Conservation (phyloP, 2,888 invertebrate species). For the Drosophila rellima region DNA sequence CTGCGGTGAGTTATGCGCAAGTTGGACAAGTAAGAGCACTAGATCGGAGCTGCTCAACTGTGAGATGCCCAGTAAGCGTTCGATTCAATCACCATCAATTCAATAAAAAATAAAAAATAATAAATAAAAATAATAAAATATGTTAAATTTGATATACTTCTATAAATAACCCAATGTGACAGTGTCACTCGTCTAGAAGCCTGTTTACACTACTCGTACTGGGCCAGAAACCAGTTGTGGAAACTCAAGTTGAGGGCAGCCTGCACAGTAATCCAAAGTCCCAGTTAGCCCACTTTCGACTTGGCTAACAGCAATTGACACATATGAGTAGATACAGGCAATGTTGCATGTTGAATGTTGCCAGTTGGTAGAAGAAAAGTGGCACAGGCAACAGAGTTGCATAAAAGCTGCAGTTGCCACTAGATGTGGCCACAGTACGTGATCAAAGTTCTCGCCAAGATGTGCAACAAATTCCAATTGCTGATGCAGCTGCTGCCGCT, state of each 20-base stretch:
- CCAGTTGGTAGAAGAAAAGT: conserved; percentile 25
- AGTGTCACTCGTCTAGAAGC: not conserved
- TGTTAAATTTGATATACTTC: too few species aligned
- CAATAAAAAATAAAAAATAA: too few species aligned
- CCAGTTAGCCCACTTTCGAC: conserved; percentile 62
- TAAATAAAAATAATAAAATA: not conserved
- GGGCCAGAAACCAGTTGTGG: conserved; percentile 51
- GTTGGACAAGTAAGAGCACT: not conserved
- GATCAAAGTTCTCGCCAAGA: conserved; percentile 61
- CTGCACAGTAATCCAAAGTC: conserved; percentile 43
- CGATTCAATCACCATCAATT: not conserved
- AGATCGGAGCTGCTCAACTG: not conserved
- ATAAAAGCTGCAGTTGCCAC: conserved; percentile 59
- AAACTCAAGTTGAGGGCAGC: conserved; percentile 19
- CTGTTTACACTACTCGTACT: not conserved
- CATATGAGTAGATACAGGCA: conserved; percentile 30
- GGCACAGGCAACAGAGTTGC: conserved; percentile 35
- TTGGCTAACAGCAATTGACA: conserved; percentile 48
- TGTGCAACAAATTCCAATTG: conserved; percentile 44
- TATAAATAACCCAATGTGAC: too few species aligned
- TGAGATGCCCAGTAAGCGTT: not conserved
- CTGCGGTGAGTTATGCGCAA: conserved; percentile 55
- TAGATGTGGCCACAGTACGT: conserved; percentile 33
- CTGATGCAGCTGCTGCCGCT: conserved; percentile 24
- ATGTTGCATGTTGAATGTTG: conserved; percentile 2